Percentiles rank a stretch among this genome's conserved stretches.
Evolutionary conservation across 2,113 vertebrate species (phyloP).

Genomic region (Ahaetulla prasina): DNA sequence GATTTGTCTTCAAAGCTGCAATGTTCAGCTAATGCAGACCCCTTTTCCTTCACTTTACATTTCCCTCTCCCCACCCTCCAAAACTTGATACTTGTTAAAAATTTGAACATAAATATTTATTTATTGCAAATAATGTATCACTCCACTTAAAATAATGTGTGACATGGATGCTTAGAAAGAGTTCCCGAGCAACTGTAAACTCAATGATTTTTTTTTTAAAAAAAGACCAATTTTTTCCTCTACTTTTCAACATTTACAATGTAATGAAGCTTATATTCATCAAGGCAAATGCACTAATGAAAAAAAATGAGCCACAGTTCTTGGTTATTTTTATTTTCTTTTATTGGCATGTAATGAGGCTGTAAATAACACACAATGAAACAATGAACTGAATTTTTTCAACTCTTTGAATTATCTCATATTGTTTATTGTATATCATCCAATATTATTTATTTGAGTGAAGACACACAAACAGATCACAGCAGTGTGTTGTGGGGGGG

Average conservation of each 20-base stretch:
- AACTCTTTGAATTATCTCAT: background rate
- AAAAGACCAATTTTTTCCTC: slow-evolving; percentile 46
- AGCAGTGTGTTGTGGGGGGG: background rate
- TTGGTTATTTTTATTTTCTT: background rate
- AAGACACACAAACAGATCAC: background rate
- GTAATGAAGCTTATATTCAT: slow-evolving; percentile 20
- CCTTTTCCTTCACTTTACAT: slow-evolving; percentile 70
- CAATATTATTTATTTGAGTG: background rate
- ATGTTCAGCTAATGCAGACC: slow-evolving; percentile 75
- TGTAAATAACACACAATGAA: background rate
- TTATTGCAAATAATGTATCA: slow-evolving; percentile 50
- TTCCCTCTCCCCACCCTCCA: slow-evolving; percentile 52
- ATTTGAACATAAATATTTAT: slow-evolving; percentile 68
- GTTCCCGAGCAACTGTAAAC: slow-evolving; percentile 43
- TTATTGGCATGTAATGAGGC: background rate
- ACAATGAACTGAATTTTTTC: slow-evolving; percentile 12
- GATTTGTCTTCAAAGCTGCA: slow-evolving; percentile 77
- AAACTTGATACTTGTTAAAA: slow-evolving; percentile 60
- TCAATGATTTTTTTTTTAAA: slow-evolving; percentile 33
- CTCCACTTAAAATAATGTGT: slow-evolving; percentile 57
- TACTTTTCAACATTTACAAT: slow-evolving; percentile 7
- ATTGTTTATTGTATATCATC: background rate
- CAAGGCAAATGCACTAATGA: slow-evolving; percentile 15
- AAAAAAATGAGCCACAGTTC: slow-evolving; percentile 13
- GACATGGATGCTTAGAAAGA: slow-evolving; percentile 53